Base-by-base conservation (phyloP, 2,113 vertebrate species). In the Zosterops japonicus region DNA sequence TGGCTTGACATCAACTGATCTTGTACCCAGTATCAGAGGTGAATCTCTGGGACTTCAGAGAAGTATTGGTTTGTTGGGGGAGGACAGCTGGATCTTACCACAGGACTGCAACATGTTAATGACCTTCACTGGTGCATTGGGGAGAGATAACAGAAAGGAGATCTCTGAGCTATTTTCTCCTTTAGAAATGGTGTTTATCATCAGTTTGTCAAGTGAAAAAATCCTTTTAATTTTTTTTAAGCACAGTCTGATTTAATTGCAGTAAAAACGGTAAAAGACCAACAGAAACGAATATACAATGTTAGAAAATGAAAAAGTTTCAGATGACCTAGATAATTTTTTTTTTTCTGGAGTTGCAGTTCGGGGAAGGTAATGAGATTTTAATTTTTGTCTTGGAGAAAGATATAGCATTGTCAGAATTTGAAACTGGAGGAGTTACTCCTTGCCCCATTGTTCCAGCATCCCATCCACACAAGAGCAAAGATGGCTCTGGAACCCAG, bases 11-110 rank as follows among this genome's bases (percentile, higher is more conserved):
- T 11, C 28, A 47, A 52, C 28, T 50, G 33, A 91, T 44, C 20
- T 50, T 59, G 44, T 59, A 67, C 11, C 27, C 7, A 20, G 28
- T 33, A 24, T 1, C 25, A 19, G 13, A 89, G 61, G 6, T 11
- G 27, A 50, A 39, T 2, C 3, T 67, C 24, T 91, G 64, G 64
- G 9, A 23, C 42, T 71, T 80, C 21, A 71, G 41, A 59, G 33
- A 93, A 71, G 35, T 0, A 13, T 9, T 9, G 12, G 59, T 78
- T 81, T 81, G 3, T 14, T 70, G 47, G 5, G 0, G 0, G 11
- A 27, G 19, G 41, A 21, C 42, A 49, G 8, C 3, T 8, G 5
- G 12, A 63, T 24, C 1, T 24, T 87, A 29, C 14, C 16, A 8
- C 29, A 64, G 31, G 23, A n/a, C n/a, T 67, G 25, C 18, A 56